phyloP scores from a whole-genome alignment of 2,113 vertebrate genomes.

The Chaetodon auriga region DNA sequence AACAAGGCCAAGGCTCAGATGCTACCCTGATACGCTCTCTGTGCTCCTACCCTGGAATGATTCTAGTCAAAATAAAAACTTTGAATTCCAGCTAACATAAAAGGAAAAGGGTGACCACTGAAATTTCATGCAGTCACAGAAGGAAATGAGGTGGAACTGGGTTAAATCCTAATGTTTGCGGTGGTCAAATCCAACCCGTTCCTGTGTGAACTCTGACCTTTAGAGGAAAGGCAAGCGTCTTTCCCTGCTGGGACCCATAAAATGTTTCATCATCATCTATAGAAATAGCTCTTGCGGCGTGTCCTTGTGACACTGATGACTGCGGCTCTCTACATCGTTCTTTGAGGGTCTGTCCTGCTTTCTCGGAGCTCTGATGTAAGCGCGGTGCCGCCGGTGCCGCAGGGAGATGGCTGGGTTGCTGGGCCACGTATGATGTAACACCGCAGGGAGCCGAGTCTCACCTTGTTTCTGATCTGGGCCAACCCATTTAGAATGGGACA shows the following conservation, averaged over 20 bases:
- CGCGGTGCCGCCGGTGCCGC: constrained; percentile 8
- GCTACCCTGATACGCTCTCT: neutral
- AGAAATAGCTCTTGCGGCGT: neutral
- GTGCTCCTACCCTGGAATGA: neutral
- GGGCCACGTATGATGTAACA: constrained; percentile 73
- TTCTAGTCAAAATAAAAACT: neutral
- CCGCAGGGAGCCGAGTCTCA: constrained; percentile 74
- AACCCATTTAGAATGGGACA: constrained; percentile 70
- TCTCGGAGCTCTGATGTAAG: constrained; percentile 64
- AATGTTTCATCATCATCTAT: neutral
- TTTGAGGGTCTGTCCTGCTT: constrained; percentile 60
- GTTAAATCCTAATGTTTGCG: neutral
- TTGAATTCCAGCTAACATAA: neutral
- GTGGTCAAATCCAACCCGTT: neutral
- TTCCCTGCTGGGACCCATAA: neutral
- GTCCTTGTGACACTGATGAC: neutral
- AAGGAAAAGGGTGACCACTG: neutral
- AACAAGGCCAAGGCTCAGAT: too few relatives aligned
- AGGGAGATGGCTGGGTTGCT: constrained; percentile 50
- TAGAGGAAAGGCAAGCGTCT: too few relatives aligned
- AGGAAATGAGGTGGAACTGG: neutral
- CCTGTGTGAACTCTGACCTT: neutral
- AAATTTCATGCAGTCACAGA: neutral
- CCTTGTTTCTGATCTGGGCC: constrained; percentile 79
- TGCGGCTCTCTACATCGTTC: neutral